Conservation (phyloP, 2,113 vertebrate genomes). For the Eurypyga helias region DNA sequence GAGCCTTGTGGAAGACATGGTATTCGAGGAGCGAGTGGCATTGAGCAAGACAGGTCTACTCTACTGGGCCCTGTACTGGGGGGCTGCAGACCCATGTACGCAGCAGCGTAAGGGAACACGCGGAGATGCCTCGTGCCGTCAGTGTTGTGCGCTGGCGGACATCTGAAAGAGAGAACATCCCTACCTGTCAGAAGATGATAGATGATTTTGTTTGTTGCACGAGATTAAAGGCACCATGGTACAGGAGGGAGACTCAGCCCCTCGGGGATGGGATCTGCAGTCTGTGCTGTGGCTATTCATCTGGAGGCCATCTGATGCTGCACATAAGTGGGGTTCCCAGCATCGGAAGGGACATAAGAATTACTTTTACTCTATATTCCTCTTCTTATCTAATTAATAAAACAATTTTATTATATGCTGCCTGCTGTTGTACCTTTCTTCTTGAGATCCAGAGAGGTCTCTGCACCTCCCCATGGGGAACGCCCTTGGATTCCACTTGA, state of each 20-base stretch:
- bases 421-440: not conserved
- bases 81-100: not conserved
- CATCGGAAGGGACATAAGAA: not conserved
- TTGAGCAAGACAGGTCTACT: not conserved
- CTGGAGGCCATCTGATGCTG: not conserved
- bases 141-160: not conserved
- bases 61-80: not conserved
- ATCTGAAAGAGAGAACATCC: not conserved
- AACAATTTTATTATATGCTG: rapidly evolving
- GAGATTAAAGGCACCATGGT: not conserved
- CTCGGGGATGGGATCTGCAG: not conserved
- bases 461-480: not conserved
- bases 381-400: not conserved
- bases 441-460: not conserved
- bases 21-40: not conserved
- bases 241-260: not conserved
- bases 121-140: not conserved
- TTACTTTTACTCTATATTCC: not conserved
- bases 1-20: not conserved
- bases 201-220: not conserved
- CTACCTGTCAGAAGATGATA: not conserved
- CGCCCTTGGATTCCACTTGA: not conserved
- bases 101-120: not conserved
- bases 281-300: not conserved
- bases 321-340: not conserved